phyloP scores from a whole-genome alignment of 2,113 vertebrate genomes.

The Glaucidium brasilianum region DNA sequence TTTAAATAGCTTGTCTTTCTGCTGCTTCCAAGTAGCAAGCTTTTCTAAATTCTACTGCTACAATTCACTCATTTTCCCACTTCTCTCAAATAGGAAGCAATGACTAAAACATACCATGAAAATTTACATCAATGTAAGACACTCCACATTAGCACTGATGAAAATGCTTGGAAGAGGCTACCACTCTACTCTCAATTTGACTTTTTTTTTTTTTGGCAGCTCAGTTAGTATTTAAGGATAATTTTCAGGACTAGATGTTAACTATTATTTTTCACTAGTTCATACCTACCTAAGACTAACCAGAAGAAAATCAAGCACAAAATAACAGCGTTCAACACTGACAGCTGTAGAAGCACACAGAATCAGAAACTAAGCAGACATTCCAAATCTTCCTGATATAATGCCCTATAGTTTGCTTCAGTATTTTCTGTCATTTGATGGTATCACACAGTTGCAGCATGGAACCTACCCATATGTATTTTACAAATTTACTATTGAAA shows the following conservation, averaged over 20 bases:
- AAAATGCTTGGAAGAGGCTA: background rate
- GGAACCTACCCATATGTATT: background rate
- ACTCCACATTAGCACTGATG: background rate
- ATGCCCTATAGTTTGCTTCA: background rate
- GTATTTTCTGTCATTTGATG: background rate
- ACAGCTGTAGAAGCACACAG: background rate
- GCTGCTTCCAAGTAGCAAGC: conserved; percentile 85
- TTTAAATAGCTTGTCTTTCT: conserved; percentile 84
- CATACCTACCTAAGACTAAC: background rate
- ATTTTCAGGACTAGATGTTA: background rate
- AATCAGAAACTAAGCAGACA: background rate
- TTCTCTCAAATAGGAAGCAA: background rate
- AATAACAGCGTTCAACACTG: background rate
- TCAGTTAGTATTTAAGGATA: background rate
- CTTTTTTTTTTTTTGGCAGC: background rate
- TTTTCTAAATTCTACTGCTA: conserved; percentile 45
- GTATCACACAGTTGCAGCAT: background rate
- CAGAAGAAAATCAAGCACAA: background rate
- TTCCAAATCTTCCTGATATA: background rate
- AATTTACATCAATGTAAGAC: background rate
- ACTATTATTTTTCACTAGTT: background rate
- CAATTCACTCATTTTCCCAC: background rate
- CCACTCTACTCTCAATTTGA: background rate
- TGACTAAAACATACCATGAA: background rate
- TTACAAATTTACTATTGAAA: background rate